Base-by-base conservation (phyloP, 1,140 invertebrate genomes). In the Tachypleus tridentatus region DNA sequence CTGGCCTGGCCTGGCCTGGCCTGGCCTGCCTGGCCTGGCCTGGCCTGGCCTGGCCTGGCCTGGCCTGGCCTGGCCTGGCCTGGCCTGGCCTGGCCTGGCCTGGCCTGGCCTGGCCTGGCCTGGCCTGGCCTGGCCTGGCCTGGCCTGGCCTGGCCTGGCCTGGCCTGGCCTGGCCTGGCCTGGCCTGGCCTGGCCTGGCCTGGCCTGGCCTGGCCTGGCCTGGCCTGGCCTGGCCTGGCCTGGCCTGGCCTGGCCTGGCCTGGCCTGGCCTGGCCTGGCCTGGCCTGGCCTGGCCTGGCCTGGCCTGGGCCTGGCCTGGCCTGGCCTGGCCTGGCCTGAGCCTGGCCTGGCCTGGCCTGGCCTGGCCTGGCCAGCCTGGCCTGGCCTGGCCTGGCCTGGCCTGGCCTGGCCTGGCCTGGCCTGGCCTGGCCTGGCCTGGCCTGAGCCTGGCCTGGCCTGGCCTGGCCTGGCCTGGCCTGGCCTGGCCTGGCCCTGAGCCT, bases 191-290 rank as follows among this genome's bases (percentile, higher is more conserved):
- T 67, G 54, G 63, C 63, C 62, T 69, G 60, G 61, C 57, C 66
- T 71, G 56, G 54, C 59, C 61, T 57, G 61, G 63, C 64, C 67
- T 58, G 47, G 64, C 64, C 69, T 63, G 64, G 66, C 56, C 70
- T 70, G 66, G 66, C 70, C 70, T 71, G 67, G 70, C 70, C 70
- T 71, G 69, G 69, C 69, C 63, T 65, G 67, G 67, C 70, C 69
- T 70, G 69, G 58, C 69, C 69, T 70, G 70, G 62, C 66, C 63
- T 70, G 59, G 59, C 57, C 62, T 71, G 56, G 11, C 61, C 57
- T 66, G 58, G 63, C 63, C 58, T 69, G 68, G 68, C 69, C 65
- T 70, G 64, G 69, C 65, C 52, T 62, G 58, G 64, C 64, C 57
- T 67, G 54, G 63, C 63, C 62, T 69, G 60, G 61, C 57, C 66